Evolutionary conservation across 2,113 vertebrate genomes (phyloP), one percentile per base, ranked within the genome.

Genomic region (Dolichotis patagonum): DNA sequence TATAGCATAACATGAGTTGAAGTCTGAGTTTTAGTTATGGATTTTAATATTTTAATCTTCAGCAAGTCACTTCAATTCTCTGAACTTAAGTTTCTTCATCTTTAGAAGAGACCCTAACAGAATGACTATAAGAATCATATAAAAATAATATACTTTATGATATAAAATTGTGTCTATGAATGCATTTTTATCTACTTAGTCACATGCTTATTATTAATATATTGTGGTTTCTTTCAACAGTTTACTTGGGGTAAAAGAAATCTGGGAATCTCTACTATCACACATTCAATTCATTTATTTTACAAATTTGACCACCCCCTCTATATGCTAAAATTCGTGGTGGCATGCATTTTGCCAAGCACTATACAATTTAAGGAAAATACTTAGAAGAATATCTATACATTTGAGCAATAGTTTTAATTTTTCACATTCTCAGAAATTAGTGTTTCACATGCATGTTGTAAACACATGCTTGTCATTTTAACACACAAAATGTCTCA

Each of bases 401-500:
- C 38, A 75, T 69, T 85, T 95, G 14, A 95, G 35, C 85, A 5
- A 77, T 30, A 41, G 20, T 88, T 81, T 94, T 49, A 54, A 73
- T 63, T 87, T 96, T 95, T 69, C 22, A n/a, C 84, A 90, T 82
- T 88, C 30, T 88, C 78, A 20, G 54, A 17, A 1, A 49, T 56
- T 83, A 52, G 9, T 62, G 5, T 91, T 89, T 88, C 30, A 62
- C 11, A 11, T 52, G 49, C 49, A 60, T 58, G 20, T 77, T n/a
- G 5, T 38, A 41, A 94, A 52, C 2, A 81, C 14, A 2, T 60
- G 32, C 35, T 41, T 46, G 60, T 0, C 0, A 85, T 90, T 93
- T 91, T 94, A 96, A 82, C 38, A 86, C n/a, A 41, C 35, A 88
- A 97, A 94, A 73, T 56, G 11, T 93, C 63, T 41, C 77, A 85